phyloP scores from a whole-genome alignment of 2,113 vertebrate genomes.

The Spea multiplicata region DNA sequence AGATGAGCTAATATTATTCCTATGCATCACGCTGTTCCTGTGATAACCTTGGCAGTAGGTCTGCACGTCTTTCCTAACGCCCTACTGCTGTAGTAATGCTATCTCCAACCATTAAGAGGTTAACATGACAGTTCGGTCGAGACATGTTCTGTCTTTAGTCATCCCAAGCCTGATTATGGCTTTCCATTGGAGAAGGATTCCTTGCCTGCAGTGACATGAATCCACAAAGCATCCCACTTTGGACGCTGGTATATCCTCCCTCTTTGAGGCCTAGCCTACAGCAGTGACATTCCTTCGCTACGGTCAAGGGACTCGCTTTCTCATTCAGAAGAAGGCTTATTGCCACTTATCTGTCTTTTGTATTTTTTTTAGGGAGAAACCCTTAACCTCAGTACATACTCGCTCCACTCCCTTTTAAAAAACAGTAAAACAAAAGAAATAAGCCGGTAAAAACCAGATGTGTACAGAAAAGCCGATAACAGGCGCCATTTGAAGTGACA shows the following conservation, averaged over 20 bases:
- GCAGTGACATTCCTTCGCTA: background rate
- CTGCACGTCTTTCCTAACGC: background rate
- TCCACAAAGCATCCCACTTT: too few relatives aligned
- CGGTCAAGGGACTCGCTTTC: background rate
- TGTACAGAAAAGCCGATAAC: background rate
- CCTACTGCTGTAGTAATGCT: background rate
- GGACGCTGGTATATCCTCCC: background rate
- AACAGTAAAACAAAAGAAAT: constrained; percentile 3
- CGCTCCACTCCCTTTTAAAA: background rate
- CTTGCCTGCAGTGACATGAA: constrained; percentile 12
- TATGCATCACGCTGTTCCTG: background rate
- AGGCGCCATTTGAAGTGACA: constrained; percentile 4
- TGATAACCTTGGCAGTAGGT: background rate
- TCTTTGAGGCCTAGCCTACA: constrained; percentile 4
- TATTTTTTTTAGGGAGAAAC: background rate
- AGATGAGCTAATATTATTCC: background rate
- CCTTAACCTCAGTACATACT: background rate
- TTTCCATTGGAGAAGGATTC: constrained; percentile 4
- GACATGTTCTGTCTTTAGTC: background rate
- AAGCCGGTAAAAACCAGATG: background rate
- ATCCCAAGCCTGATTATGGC: background rate
- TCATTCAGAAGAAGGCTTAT: background rate
- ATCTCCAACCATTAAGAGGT: background rate
- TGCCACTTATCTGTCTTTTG: background rate
- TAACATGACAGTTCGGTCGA: background rate